Evolutionary conservation across 2,797 vertebrate genomes (phyloP), one percentile per base, ranked within the genome.

Genomic region (Distichodus sexfasciatus): DNA sequence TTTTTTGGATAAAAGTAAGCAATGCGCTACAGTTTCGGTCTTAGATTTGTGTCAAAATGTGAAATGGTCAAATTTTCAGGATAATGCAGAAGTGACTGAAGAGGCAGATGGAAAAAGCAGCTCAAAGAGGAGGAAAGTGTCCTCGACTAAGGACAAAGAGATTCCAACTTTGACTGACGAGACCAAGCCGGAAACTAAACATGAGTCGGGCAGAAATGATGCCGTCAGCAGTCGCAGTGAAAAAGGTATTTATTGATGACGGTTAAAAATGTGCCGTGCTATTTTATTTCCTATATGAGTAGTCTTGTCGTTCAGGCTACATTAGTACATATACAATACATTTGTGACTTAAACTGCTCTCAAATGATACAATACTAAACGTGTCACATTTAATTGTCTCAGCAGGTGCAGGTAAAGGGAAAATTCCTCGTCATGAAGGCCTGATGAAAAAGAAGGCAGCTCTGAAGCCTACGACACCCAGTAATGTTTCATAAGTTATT

Each of bases 381-480:
- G n/a, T n/a, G n/a, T n/a, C n/a, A n/a, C n/a, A n/a, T n/a, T n/a
- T n/a, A n/a, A n/a, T n/a, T n/a, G n/a, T n/a, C n/a, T n/a, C n/a
- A n/a, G n/a, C 53, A 74, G 67, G 28, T 71, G 57, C 28, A 5
- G 60, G 35, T 3, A 71, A 63, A 26, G 86, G 87, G 54, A 95
- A 84, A 83, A 94, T 91, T 63, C 88, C 92, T 58, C 76, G 84
- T 2, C 64, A 60, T 14, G 77, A 29, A 29, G 77, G 84, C 28
- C 84, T 67, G 83, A 87, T 82, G 63, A 91, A 80, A 68, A 86
- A 26, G 29, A 93, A 80, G 77, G 61, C 14, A 2, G 41, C 71
- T 68, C 43, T 84, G 68, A 86, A 88, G 74, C 84, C 86, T 0
- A 79, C 85, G 23, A 99, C 96, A 40, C 96, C 96, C 3, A 96